These are phyloP conservation scores for Diachasmimorpha longicaudata DNA, from an alignment of 1,140 invertebrate genomes.

Conservation along the genomic window DNA sequence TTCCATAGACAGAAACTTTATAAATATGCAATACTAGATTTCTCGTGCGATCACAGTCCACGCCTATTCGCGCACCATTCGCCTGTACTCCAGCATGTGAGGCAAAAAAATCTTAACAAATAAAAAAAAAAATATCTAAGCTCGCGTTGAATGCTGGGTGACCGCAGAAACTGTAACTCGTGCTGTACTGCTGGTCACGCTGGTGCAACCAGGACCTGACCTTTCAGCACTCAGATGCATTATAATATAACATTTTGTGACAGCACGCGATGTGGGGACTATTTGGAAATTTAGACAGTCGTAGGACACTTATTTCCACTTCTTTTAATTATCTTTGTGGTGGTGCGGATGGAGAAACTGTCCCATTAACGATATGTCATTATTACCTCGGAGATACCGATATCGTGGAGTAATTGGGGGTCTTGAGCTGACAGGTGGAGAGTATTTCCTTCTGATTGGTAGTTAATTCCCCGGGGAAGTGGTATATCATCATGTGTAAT, in stretches of 20 bases:
- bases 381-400: not conserved
- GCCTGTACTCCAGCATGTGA: constrained; percentile 18
- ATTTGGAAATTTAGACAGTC: not conserved
- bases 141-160: not conserved
- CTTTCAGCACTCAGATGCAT: constrained; percentile 11
- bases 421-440: not conserved
- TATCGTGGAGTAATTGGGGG: not conserved
- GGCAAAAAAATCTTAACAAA: constrained; percentile 19
- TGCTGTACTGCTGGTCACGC: constrained; percentile 9
- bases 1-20: not conserved
- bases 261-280: constrained; percentile 12
- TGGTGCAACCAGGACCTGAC: constrained; percentile 4
- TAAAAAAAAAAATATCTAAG: too few relatives aligned
- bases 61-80: constrained; percentile 42
- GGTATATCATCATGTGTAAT: not conserved
- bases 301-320: not conserved
- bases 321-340: not conserved
- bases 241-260: not conserved
- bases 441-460: not conserved
- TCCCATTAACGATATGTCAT: not conserved
- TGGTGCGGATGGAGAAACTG: not conserved
- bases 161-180: not conserved
- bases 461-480: not conserved
- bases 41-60: constrained; percentile 30
- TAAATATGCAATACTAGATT: not conserved